Evolutionary conservation across 2,113 vertebrate species (phyloP).

Genomic region (Arothron firmamentum): DNA sequence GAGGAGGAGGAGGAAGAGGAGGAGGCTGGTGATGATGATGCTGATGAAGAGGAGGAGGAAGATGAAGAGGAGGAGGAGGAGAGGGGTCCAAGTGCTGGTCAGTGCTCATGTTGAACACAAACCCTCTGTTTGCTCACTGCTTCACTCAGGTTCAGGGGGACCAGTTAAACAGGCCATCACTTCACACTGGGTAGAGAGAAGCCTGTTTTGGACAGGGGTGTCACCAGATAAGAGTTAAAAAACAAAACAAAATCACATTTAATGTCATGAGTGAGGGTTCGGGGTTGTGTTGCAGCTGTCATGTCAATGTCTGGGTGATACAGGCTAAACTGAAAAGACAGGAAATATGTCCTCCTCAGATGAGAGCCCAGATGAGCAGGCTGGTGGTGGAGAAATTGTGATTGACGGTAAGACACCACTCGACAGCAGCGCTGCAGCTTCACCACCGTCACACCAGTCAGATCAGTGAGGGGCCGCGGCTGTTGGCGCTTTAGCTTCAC

Average conservation of each 20-base stretch:
- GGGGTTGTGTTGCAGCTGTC: conserved; percentile 35
- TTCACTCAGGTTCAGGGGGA: neutral
- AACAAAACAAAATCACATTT: neutral
- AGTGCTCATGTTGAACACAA: neutral
- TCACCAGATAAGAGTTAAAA: too few species aligned
- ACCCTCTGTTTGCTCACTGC: neutral
- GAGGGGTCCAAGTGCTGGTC: conserved; percentile 53
- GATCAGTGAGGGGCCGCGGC: neutral
- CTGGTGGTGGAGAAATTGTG: conserved; percentile 65
- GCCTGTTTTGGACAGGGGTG: too few species aligned
- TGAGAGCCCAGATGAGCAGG: conserved; percentile 67
- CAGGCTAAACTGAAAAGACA: conserved; percentile 50
- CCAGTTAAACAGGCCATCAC: neutral
- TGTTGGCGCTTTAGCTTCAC: too few species aligned
- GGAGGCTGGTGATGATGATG: conserved; percentile 25
- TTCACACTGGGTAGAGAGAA: neutral
- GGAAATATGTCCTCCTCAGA: conserved; percentile 60
- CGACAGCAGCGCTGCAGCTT: conserved; percentile 19
- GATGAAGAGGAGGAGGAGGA: conserved; percentile 24
- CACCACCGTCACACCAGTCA: conserved; percentile 11
- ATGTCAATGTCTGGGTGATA: conserved; percentile 37
- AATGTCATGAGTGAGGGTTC: neutral
- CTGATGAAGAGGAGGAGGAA: conserved; percentile 8
- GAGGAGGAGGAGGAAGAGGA: conserved; percentile 26
- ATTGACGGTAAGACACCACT: conserved; percentile 67